A percentile compares a stretch with the other conserved stretches of the same genome.
These are phyloP conservation scores for Drosophila grimshawi DNA, from an alignment of 1,140 invertebrate genomes.

Conservation along the genomic window DNA sequence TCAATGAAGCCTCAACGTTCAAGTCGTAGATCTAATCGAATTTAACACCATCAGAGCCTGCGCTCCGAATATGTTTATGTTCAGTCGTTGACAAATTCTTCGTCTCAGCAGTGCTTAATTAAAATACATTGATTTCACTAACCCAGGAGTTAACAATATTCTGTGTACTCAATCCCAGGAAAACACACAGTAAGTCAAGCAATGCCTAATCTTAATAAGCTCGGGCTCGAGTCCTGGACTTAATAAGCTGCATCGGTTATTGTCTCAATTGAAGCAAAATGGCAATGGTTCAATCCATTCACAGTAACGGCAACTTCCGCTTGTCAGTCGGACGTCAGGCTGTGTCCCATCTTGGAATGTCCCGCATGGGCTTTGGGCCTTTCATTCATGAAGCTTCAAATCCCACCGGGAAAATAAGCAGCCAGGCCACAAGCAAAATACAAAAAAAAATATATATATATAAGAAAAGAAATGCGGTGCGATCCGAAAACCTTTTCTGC, in stretches of 20 bases:
- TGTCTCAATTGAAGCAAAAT: conserved; percentile 71
- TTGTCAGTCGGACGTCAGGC: conserved; percentile 49
- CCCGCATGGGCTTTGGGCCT: conserved; percentile 50
- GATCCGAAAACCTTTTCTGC: conserved; percentile 60
- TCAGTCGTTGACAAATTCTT: conserved; percentile 69
- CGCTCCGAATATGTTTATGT: conserved; percentile 36
- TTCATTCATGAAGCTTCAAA: conserved; percentile 76
- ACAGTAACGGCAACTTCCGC: conserved; percentile 61
- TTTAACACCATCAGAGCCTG: conserved; percentile 61
- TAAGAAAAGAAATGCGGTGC: conserved; percentile 60
- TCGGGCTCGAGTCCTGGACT: background rate
- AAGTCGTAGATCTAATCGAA: conserved; percentile 69
- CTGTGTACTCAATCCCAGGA: background rate
- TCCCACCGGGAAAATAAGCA: conserved; percentile 76
- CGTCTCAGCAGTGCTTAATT: conserved; percentile 40
- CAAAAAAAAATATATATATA: conserved; percentile 45
- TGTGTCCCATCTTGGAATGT: conserved; percentile 24
- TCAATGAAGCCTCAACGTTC: conserved; percentile 47
- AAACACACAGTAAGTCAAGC: background rate
- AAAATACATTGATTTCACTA: conserved; percentile 31
- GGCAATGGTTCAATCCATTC: conserved; percentile 28
- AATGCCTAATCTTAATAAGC: conserved; percentile 13
- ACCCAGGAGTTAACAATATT: background rate
- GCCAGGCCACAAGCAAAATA: conserved; percentile 45
- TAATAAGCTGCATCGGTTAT: conserved; percentile 52